phyloP scores from a whole-genome alignment of 1,140 invertebrate genomes.

The Lithobius niger region DNA sequence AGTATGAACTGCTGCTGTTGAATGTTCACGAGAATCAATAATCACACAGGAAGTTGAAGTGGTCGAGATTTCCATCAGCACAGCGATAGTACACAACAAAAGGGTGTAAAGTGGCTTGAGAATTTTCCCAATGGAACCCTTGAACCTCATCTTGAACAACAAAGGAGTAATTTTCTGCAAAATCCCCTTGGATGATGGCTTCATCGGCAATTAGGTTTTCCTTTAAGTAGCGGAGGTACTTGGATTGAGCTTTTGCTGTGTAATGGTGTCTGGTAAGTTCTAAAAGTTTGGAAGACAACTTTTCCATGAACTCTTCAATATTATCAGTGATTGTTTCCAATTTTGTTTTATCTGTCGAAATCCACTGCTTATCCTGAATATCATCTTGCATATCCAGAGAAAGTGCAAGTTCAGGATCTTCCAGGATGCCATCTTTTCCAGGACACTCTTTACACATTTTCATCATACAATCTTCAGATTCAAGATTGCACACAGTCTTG shows the following conservation, averaged over 20 bases:
- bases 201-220: slow-evolving; percentile 11
- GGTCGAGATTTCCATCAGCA: background rate
- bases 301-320: slow-evolving; percentile 18
- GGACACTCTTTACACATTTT: no score
- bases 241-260: background rate
- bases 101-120: slow-evolving; percentile 14
- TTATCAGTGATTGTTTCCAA: slow-evolving; percentile 17
- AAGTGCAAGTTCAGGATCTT: no score
- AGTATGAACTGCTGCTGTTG: slow-evolving; percentile 15
- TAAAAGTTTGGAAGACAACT: slow-evolving; percentile 6
- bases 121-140: slow-evolving; percentile 14
- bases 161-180: slow-evolving; percentile 27
- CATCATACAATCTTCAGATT: no score
- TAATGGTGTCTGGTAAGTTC: background rate
- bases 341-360: slow-evolving; percentile 18
- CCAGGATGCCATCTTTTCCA: no score
- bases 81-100: slow-evolving; percentile 15
- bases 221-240: slow-evolving; percentile 7
- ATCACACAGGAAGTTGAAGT: slow-evolving; percentile 11
- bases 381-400: no score
- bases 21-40: slow-evolving; percentile 15
- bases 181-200: slow-evolving; percentile 20
- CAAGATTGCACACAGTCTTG: no score
- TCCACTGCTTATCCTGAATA: slow-evolving; percentile 22
- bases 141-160: slow-evolving; percentile 24